These are phyloP conservation scores for Lithophane socia DNA, from an alignment of 2,888 invertebrate species.

Conservation along the genomic window DNA sequence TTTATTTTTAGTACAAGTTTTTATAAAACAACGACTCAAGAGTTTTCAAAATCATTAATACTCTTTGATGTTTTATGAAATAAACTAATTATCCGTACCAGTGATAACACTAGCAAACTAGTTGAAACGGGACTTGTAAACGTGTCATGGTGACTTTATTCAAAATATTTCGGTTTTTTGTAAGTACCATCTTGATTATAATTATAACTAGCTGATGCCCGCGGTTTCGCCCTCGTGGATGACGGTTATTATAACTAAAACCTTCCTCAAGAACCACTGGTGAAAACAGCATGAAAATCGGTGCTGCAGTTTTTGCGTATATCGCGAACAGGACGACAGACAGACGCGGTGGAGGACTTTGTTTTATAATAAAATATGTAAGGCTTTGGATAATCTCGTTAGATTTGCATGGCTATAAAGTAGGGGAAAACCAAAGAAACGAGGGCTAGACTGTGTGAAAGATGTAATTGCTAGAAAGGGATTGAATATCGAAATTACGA, in stretches of 20 bases:
- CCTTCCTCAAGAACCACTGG: too few species aligned
- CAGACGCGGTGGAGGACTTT: too few species aligned
- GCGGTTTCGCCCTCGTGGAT: too few species aligned
- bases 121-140: too few species aligned
- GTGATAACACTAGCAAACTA: too few species aligned
- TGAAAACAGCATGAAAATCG: too few species aligned
- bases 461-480: not conserved
- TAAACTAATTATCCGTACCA: too few species aligned
- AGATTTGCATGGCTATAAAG: not conserved
- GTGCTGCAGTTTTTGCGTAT: too few species aligned
- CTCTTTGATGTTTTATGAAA: not conserved
- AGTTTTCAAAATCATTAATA: not conserved
- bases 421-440: not conserved
- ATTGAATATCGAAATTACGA: not conserved
- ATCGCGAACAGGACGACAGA: too few species aligned
- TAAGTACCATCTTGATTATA: not conserved
- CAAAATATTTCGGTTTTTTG: not conserved
- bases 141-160: too few species aligned
- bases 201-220: not conserved
- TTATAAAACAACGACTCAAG: not conserved
- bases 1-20: conserved; percentile 9
- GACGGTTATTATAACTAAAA: too few species aligned
- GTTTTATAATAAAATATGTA: too few species aligned
- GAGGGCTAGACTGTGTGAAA: not conserved
- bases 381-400: not conserved